These are phyloP conservation scores for Gallinago media DNA, from an alignment of 2,113 vertebrate genomes.

Conservation along the genomic window DNA sequence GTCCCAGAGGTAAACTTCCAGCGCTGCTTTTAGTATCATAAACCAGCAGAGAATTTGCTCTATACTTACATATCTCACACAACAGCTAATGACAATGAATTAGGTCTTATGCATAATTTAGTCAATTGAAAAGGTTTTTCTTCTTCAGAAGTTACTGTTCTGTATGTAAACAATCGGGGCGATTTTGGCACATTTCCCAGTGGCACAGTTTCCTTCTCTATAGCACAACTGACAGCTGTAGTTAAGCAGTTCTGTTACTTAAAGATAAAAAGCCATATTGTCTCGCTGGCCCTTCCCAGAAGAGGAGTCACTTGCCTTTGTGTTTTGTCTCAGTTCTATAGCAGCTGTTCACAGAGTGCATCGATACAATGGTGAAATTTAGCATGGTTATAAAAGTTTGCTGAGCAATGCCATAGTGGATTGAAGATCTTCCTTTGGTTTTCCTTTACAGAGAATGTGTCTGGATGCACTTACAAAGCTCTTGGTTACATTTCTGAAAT, in stretches of 20 bases:
- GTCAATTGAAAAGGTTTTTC: neutral
- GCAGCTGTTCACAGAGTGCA: neutral
- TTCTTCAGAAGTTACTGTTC: neutral
- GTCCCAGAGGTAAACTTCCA: neutral
- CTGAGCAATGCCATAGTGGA: neutral
- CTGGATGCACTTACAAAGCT: neutral
- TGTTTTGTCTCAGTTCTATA: neutral
- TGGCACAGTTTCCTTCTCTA: neutral
- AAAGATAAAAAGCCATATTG: neutral
- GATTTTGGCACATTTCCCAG: neutral
- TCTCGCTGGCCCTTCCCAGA: neutral
- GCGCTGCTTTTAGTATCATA: neutral
- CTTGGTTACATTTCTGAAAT: neutral
- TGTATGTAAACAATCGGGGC: neutral
- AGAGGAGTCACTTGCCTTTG: neutral
- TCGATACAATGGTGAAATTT: neutral
- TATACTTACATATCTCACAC: neutral
- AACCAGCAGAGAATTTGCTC: neutral
- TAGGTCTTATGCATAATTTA: constrained; percentile 1
- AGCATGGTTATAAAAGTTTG: neutral
- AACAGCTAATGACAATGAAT: constrained; percentile 1
- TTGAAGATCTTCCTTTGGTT: neutral
- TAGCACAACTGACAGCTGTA: neutral
- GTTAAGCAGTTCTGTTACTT: neutral
- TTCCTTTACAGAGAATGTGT: neutral